A percentile compares a stretch with the other conserved stretches of the same genome.
Conservation (phyloP, 2,888 invertebrate species). For the Sesamia inferens region DNA sequence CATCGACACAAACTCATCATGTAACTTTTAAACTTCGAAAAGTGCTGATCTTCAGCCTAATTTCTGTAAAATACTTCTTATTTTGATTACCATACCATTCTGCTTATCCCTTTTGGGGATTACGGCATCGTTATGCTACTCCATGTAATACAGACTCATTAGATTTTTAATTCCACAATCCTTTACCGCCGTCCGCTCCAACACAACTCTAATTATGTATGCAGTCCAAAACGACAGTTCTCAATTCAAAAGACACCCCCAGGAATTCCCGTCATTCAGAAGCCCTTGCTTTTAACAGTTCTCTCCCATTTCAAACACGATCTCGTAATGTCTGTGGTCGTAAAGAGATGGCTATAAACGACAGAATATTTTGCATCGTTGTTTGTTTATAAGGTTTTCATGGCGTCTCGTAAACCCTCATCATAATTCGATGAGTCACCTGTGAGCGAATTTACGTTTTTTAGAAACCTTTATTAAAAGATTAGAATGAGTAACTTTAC, state of each 20-base stretch:
- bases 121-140: too few relatives aligned
- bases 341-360: slow-evolving; percentile 57
- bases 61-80: too few relatives aligned
- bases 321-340: slow-evolving; percentile 54
- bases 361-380: slow-evolving; percentile 51
- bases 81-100: background rate
- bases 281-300: slow-evolving; percentile 30
- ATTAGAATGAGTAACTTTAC: background rate
- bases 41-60: too few relatives aligned
- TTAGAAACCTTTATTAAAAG: slow-evolving; percentile 1
- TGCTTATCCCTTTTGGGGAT: background rate
- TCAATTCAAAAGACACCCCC: slow-evolving; percentile 6
- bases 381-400: slow-evolving; percentile 53
- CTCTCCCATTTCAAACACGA: slow-evolving; percentile 47
- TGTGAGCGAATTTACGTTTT: slow-evolving; percentile 19
- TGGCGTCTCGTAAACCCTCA: slow-evolving; percentile 47
- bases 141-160: background rate
- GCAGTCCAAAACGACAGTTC: slow-evolving; percentile 1
- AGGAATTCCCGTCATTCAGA: slow-evolving; percentile 11
- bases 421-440: slow-evolving; percentile 51
- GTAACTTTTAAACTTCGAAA: too few relatives aligned
- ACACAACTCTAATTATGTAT: slow-evolving; percentile 8
- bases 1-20: too few relatives aligned
- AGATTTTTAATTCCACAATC: background rate
- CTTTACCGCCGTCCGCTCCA: background rate